A percentile compares a stretch with the other conserved stretches of the same genome.
These are phyloP conservation scores for Thamnophis sirtalis DNA, from an alignment of 2,113 vertebrate genomes.

Conservation along the genomic window DNA sequence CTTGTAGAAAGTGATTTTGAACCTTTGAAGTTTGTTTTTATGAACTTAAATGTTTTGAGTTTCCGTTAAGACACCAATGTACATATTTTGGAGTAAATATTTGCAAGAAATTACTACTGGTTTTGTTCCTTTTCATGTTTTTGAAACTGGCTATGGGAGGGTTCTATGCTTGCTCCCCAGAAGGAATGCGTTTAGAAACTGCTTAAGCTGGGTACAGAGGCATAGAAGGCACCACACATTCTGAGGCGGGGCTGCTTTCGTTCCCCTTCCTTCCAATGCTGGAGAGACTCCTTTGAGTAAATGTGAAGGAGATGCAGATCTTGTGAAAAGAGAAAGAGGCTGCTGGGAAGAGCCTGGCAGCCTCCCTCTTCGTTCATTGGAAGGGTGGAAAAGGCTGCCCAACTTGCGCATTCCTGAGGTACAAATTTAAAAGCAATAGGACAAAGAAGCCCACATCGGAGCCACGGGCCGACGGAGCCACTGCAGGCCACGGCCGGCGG, in stretches of 20 bases:
- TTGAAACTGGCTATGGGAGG: not conserved
- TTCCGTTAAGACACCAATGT: slow-evolving; percentile 69
- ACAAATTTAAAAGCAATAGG: not conserved
- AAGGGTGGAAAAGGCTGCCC: not conserved
- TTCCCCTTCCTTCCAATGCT: not conserved
- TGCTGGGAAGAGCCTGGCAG: not conserved
- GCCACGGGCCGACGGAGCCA: not conserved
- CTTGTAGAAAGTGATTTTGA: slow-evolving; percentile 67
- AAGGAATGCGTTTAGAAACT: not conserved
- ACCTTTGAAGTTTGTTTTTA: slow-evolving; percentile 62
- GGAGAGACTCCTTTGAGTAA: not conserved
- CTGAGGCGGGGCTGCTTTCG: not conserved
- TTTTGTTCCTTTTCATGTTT: slow-evolving; percentile 51
- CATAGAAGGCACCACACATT: not conserved
- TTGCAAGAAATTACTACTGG: slow-evolving; percentile 72
- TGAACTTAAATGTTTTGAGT: slow-evolving; percentile 71
- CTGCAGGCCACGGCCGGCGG: not conserved
- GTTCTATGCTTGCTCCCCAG: not conserved
- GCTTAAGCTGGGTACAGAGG: not conserved
- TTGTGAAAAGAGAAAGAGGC: not conserved
- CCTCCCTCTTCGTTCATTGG: not conserved
- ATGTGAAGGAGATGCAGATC: not conserved
- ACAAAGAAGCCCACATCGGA: not conserved
- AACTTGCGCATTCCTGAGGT: not conserved
- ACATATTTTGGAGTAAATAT: slow-evolving; percentile 80